Percentiles rank a stretch among this genome's conserved stretches.
Conservation (phyloP, 2,113 vertebrate species). For the Piaya cayana region DNA sequence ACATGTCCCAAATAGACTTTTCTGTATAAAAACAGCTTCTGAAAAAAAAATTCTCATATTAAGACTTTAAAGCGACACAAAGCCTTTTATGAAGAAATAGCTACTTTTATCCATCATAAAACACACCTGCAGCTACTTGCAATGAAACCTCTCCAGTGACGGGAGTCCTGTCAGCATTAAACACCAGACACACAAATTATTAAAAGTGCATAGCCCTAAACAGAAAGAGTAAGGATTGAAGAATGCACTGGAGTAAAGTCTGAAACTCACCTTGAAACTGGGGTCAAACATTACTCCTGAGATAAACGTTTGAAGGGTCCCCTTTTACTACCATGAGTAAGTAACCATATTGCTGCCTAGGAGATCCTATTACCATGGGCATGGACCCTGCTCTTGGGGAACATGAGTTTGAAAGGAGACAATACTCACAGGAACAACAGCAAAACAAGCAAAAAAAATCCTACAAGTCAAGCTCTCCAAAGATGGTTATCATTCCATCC, state of each 20-base stretch:
- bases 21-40: neutral
- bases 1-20: neutral
- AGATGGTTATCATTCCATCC: neutral
- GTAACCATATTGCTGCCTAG: neutral
- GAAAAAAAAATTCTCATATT: neutral
- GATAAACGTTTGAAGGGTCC: slow-evolving; percentile 62
- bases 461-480: neutral
- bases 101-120: slow-evolving; percentile 72
- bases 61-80: neutral
- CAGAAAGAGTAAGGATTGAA: slow-evolving; percentile 68
- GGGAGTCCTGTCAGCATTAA: slow-evolving; percentile 87
- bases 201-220: slow-evolving; percentile 76
- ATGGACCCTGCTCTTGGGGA: neutral
- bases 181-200: slow-evolving; percentile 82
- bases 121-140: slow-evolving; percentile 86
- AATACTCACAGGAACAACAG: neutral
- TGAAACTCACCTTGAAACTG: slow-evolving; percentile 76
- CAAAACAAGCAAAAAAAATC: neutral
- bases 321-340: slow-evolving; percentile 42
- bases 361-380: neutral
- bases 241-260: slow-evolving; percentile 64
- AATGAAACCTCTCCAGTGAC: slow-evolving; percentile 85
- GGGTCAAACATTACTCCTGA: slow-evolving; percentile 76
- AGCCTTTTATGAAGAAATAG: slow-evolving; percentile 58
- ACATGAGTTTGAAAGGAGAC: neutral